phyloP scores from a whole-genome alignment of 64 coral and sea anemone species.

The Montipora capricornis region DNA sequence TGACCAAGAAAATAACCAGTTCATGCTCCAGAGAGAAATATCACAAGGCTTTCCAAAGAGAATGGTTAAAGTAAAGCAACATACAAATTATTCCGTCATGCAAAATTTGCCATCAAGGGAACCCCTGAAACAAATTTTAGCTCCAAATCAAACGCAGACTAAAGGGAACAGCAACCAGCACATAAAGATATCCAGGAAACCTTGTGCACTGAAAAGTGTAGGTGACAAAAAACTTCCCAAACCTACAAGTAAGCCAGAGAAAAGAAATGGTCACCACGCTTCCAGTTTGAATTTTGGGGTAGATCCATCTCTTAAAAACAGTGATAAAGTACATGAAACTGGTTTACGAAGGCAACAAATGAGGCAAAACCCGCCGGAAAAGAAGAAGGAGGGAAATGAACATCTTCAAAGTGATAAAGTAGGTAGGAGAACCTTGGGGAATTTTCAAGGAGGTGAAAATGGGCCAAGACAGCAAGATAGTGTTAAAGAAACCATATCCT shows the following conservation, averaged over 20 bases:
- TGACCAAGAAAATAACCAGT: conserved; percentile 52
- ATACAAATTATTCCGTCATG: neutral
- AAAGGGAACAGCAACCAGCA: neutral
- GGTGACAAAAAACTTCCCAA: neutral
- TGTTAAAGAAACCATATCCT: neutral
- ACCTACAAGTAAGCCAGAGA: neutral
- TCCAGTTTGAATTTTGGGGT: neutral
- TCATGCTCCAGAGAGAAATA: neutral
- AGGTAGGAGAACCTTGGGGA: neutral
- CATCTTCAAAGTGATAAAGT: neutral
- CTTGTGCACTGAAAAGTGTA: neutral
- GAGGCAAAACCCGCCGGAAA: neutral
- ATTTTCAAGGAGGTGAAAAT: neutral
- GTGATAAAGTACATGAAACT: neutral
- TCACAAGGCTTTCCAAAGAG: neutral
- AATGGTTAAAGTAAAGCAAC: conserved; percentile 3
- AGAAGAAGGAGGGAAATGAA: neutral
- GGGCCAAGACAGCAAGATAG: neutral
- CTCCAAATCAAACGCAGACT: neutral
- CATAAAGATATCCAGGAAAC: neutral
- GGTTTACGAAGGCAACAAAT: neutral
- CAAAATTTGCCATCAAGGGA: conserved; percentile 52
- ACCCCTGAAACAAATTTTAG: conserved; percentile 55
- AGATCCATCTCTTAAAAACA: neutral
- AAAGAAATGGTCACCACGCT: neutral